Evolutionary conservation across 2,113 vertebrate genomes (phyloP), one percentile per base, ranked within the genome.

Genomic region (Edolisoma coerulescens): DNA sequence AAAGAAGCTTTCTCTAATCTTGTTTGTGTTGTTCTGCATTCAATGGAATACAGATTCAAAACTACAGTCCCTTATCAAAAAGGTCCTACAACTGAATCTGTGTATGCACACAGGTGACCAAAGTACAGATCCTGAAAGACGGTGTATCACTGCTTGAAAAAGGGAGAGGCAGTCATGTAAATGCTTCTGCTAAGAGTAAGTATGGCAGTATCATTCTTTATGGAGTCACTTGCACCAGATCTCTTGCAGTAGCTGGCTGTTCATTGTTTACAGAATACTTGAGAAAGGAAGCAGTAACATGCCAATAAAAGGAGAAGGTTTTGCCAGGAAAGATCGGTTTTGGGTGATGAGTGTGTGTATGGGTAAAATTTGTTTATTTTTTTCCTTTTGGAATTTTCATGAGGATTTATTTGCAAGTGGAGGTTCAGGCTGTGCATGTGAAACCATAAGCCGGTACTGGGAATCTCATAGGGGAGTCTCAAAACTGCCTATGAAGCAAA

Each of bases 1-100:
- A 92, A 95, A 95, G 93, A 44, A 81, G 65, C 80, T 95, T 96
- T 84, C 69, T 75, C 18, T 87, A 93, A 94, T 96, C 80, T 75
- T 93, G 68, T 90, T 88, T 89, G 52, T 75, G 84, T 47, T 74
- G 59, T 69, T 89, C 50, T 63, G 23, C 20, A 12, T 47, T 81
- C 44, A 42, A 2, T 45, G 65, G 33, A 60, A 54, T 63, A 39
- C 27, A 20, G 28, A 69, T 75, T 54, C 41, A 74, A 77, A 90
- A 85, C 42, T 27, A 53, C 60, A 70, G 9, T 71, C 47, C 32
- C 13, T 22, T 22, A 10, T 44, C 1, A 15, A 37, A 65, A 73
- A 89, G 54, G 45, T 57, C 30, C 45, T 42, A 7, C 27, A 70
- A 3, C 11, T 61, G 32, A 81, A 78, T 52, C n/a, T 52, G 10